phyloP scores from a whole-genome alignment of 2,888 invertebrate genomes.

The Poecilus cupreus region DNA sequence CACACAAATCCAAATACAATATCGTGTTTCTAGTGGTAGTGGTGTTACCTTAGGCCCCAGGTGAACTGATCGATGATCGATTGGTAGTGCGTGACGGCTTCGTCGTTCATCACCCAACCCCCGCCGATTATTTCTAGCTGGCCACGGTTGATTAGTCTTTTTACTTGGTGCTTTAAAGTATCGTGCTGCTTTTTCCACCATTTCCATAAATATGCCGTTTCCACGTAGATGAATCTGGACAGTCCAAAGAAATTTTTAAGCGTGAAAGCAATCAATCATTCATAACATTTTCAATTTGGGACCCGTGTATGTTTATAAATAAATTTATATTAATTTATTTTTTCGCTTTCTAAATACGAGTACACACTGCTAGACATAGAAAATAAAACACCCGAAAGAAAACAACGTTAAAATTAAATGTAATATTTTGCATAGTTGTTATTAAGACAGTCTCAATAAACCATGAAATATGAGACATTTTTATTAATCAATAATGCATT shows the following conservation, averaged over 20 bases:
- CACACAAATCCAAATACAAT: neutral
- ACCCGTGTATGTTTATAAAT: too few species aligned
- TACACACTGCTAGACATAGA: too few species aligned
- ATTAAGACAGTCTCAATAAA: too few species aligned
- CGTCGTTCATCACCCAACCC: constrained; percentile 92
- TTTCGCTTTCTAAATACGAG: too few species aligned
- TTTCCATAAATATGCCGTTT: constrained; percentile 90
- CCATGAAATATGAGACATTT: too few species aligned
- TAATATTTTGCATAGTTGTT: too few species aligned
- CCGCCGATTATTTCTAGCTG: constrained; percentile 86
- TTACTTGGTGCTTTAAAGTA: constrained; percentile 77
- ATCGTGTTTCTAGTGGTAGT: neutral
- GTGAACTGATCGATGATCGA: constrained; percentile 85
- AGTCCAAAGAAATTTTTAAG: neutral
- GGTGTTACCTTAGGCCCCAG: constrained; percentile 80
- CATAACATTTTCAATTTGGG: neutral
- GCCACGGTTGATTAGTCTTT: constrained; percentile 81
- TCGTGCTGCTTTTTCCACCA: constrained; percentile 87
- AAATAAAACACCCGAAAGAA: too few species aligned
- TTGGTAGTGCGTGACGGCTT: constrained; percentile 82
- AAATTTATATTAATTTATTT: too few species aligned
- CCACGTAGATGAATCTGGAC: constrained; percentile 89
- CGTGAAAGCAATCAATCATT: neutral
- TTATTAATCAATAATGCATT: too few species aligned
- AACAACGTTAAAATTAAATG: too few species aligned